Base-by-base conservation (phyloP, 2,113 vertebrate genomes). In the Ancistrus triradiatus region DNA sequence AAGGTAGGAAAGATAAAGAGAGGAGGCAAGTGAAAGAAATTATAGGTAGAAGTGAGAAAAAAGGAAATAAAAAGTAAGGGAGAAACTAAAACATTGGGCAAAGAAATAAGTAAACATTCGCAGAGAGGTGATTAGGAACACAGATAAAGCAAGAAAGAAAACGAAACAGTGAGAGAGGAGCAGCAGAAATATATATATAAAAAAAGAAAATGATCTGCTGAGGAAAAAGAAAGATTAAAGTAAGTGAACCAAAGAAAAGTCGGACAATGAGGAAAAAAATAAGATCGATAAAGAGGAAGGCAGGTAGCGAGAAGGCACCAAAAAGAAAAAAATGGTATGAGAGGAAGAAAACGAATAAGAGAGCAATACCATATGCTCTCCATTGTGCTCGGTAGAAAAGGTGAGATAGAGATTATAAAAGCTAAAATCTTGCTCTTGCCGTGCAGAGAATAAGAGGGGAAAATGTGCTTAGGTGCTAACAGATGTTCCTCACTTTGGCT, bases 381-480 rank as follows among this genome's bases (percentile, higher is more conserved):
- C 28, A 25, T 38, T 28, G 33, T 42, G 35, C n/a, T 27, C n/a
- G n/a, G 35, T 13, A 28, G 37, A 51, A 9, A 38, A 5, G 21
- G 46, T 18, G 47, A 50, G 21, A 17, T 6, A 44, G n/a, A 48
- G 43, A 27, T n/a, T 35, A 17, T 35, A 48, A 47, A 31, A 6
- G 18, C 19, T 1, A 8, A 24, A 49, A 35, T 49, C 28, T 24
- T 6, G 19, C 44, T 56, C 22, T 42, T 42, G 22, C 24, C 31
- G 19, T 35, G 62, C 2, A 31, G 27, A 31, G 6, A 27, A 25
- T n/a, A n/a, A n/a, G 18, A 37, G 35, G 37, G 28, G 17, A 58
- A 66, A 71, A 66, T 18, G 63, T 38, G 43, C 60, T 55, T 53
- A 61, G 50, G 3, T 50, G 63, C 44, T 51, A 63, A 63, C 51